phyloP scores from a whole-genome alignment of 2,888 invertebrate species.

The Penaeus monodon region DNA sequence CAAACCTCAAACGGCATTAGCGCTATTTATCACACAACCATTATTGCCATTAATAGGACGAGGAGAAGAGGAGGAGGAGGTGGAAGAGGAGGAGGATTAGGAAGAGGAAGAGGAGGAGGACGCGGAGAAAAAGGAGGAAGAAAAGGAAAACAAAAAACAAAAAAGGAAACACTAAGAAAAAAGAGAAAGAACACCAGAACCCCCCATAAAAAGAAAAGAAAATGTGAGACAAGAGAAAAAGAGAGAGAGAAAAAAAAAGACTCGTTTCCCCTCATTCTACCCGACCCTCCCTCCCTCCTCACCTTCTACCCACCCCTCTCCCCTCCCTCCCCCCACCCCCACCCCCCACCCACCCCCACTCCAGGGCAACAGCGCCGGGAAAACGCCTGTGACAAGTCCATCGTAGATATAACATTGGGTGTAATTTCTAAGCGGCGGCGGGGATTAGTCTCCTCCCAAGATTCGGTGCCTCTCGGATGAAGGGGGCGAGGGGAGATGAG shows the following conservation, averaged over 20 bases:
- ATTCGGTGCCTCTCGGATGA: too few species aligned
- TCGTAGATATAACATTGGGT: constrained; percentile 36
- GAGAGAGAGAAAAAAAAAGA: neutral
- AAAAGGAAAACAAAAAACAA: too few species aligned
- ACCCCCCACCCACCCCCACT: neutral
- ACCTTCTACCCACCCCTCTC: neutral
- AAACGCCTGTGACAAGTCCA: constrained; percentile 29
- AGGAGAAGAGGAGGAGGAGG: too few species aligned
- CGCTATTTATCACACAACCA: too few species aligned
- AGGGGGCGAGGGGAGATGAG: too few species aligned
- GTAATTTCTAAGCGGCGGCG: neutral
- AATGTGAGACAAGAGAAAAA: neutral
- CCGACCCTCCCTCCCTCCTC: neutral
- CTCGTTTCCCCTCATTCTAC: neutral
- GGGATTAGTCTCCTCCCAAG: too few species aligned
- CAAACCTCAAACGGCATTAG: too few species aligned
- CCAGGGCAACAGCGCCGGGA: neutral
- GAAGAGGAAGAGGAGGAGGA: too few species aligned
- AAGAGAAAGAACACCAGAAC: neutral
- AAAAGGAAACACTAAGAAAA: too few species aligned
- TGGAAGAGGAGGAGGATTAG: too few species aligned
- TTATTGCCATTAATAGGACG: too few species aligned
- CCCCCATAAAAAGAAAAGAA: neutral
- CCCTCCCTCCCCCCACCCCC: neutral
- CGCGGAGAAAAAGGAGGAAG: too few species aligned